Evolutionary conservation across 2,113 vertebrate genomes (phyloP).

Genomic region (Rhinopomastus cyanomelas): DNA sequence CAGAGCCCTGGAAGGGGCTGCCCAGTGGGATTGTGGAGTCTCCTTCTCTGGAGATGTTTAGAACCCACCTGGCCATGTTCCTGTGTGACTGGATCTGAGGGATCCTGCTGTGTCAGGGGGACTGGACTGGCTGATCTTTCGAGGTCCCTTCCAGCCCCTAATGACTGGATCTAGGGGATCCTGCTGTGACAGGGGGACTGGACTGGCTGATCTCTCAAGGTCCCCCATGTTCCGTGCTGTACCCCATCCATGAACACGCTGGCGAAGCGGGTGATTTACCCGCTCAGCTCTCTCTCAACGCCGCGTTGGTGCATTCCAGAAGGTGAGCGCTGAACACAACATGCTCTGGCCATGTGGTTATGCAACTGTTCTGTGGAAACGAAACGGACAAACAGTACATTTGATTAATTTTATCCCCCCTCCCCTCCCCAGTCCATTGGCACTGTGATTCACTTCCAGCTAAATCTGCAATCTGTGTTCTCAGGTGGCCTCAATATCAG

Average conservation of each 20-base stretch:
- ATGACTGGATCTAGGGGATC: no score
- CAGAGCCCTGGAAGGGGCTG: no score
- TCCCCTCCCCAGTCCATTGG: neutral
- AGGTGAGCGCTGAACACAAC: constrained; percentile 54
- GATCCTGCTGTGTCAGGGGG: no score
- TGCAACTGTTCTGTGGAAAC: constrained; percentile 60
- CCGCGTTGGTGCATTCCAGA: constrained; percentile 50
- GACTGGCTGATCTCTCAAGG: no score
- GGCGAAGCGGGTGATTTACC: neutral
- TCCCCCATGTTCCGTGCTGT: no score
- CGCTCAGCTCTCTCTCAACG: neutral
- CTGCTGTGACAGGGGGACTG: no score
- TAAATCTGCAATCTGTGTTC: constrained; percentile 56
- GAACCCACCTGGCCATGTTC: no score
- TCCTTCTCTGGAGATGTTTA: no score
- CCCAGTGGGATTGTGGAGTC: no score
- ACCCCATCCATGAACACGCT: neutral
- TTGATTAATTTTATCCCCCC: constrained; percentile 30
- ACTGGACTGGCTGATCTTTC: no score
- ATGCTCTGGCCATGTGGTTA: constrained; percentile 45
- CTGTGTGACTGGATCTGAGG: no score
- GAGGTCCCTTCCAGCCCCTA: no score
- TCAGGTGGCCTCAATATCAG: constrained; percentile 60
- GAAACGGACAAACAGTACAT: constrained; percentile 53
- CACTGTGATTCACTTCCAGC: constrained; percentile 52